These are phyloP conservation scores for Elephantulus edwardii DNA, from an alignment of 2,113 vertebrate species.

Conservation along the genomic window DNA sequence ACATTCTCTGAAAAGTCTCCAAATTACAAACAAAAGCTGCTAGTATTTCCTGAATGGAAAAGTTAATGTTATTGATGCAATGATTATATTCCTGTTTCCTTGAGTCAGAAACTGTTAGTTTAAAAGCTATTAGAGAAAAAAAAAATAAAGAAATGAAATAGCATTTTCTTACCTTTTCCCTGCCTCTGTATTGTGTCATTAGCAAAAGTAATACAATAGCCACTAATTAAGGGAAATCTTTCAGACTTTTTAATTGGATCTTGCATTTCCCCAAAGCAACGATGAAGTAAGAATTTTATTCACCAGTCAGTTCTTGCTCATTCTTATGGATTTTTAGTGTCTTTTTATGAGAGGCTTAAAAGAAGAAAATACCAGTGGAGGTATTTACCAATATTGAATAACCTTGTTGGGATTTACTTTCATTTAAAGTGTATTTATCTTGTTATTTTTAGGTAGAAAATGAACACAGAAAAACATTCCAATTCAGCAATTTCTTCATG, in stretches of 20 bases:
- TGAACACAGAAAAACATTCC: not conserved
- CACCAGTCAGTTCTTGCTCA: not conserved
- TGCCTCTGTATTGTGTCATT: slow-evolving; percentile 37
- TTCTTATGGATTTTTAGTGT: not conserved
- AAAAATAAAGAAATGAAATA: slow-evolving; percentile 58
- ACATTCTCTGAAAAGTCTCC: not conserved
- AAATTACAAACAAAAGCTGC: not conserved
- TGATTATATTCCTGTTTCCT: slow-evolving; percentile 39
- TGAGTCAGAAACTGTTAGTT: slow-evolving; percentile 43
- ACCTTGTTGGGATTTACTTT: too few species aligned
- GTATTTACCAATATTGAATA: not conserved
- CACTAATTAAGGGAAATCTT: slow-evolving; percentile 69
- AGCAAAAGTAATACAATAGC: slow-evolving; percentile 59
- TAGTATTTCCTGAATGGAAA: slow-evolving; percentile 62
- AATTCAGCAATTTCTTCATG: not conserved
- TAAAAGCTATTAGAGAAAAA: slow-evolving; percentile 58
- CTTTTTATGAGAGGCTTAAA: not conserved
- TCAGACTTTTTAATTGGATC: slow-evolving; percentile 62
- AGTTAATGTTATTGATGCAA: slow-evolving; percentile 60
- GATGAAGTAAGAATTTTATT: slow-evolving; percentile 40
- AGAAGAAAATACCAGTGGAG: not conserved
- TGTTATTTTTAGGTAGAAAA: not conserved
- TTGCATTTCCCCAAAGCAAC: slow-evolving; percentile 51
- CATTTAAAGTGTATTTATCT: too few species aligned
- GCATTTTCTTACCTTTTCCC: slow-evolving; percentile 16